These are phyloP conservation scores for Podocnemis expansa DNA, from an alignment of 2,113 vertebrate genomes.

Conservation along the genomic window DNA sequence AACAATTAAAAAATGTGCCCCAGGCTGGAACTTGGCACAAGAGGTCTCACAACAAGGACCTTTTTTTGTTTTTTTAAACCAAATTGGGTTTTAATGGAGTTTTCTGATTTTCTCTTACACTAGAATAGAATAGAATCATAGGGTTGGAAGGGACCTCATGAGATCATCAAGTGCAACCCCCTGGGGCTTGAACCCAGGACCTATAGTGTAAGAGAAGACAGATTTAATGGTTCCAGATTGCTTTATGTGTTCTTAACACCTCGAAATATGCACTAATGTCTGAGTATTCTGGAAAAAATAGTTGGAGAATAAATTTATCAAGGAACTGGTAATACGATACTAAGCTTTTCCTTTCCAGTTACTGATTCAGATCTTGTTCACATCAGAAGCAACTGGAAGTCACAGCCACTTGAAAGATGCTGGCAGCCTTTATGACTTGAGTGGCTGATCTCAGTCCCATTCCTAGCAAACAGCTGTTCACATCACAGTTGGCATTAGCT, in stretches of 20 bases:
- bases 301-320: not conserved
- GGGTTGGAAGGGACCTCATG: no score
- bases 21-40: not conserved
- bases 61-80: not conserved
- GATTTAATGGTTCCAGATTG: not conserved
- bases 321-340: accelerated
- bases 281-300: not conserved
- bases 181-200: no score
- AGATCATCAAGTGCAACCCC: no score
- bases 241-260: not conserved
- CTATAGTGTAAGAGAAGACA: not conserved
- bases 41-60: not conserved
- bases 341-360: not conserved
- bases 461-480: not conserved
- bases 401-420: not conserved
- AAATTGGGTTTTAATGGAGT: not conserved
- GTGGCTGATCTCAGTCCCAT: not conserved
- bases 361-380: not conserved
- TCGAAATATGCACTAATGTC: not conserved
- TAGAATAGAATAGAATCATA: no score
- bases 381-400: not conserved
- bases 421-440: not conserved
- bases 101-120: not conserved
- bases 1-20: not conserved
- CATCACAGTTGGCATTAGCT: not conserved